These are phyloP conservation scores for Pyrocoelia pectoralis DNA, from an alignment of 2,888 invertebrate genomes.

Conservation along the genomic window DNA sequence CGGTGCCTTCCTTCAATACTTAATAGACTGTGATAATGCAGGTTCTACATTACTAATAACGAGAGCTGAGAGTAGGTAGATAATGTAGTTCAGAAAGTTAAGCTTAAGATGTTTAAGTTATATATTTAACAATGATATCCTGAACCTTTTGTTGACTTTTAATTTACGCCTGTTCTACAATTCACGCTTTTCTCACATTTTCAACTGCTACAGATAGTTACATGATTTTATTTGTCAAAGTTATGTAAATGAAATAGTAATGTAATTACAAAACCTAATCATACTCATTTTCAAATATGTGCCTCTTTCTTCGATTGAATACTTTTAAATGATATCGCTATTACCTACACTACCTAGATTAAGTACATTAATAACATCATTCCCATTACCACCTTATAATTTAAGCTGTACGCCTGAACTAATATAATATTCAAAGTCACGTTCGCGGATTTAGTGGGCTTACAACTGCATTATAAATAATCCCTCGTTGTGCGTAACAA, in stretches of 20 bases:
- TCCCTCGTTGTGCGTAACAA: no score
- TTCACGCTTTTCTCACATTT: background rate
- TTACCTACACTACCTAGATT: no score
- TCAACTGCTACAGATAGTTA: background rate
- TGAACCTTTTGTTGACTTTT: background rate
- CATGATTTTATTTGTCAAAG: background rate
- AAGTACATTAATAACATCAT: background rate
- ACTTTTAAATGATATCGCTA: no score
- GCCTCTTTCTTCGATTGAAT: no score
- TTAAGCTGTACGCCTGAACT: background rate
- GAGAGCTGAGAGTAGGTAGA: background rate
- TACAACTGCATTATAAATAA: no score
- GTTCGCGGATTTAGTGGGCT: background rate
- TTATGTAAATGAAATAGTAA: no score
- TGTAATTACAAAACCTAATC: no score
- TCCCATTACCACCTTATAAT: background rate
- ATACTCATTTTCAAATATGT: no score
- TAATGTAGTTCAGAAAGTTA: background rate
- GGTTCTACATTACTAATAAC: background rate
- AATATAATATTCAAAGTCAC: background rate
- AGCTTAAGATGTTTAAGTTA: no score
- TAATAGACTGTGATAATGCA: background rate
- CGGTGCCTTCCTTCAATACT: background rate
- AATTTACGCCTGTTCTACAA: background rate
- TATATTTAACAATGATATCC: no score